Evolutionary conservation across 2,797 vertebrate species (phyloP).

Genomic region (Sarcophilus harrisii): DNA sequence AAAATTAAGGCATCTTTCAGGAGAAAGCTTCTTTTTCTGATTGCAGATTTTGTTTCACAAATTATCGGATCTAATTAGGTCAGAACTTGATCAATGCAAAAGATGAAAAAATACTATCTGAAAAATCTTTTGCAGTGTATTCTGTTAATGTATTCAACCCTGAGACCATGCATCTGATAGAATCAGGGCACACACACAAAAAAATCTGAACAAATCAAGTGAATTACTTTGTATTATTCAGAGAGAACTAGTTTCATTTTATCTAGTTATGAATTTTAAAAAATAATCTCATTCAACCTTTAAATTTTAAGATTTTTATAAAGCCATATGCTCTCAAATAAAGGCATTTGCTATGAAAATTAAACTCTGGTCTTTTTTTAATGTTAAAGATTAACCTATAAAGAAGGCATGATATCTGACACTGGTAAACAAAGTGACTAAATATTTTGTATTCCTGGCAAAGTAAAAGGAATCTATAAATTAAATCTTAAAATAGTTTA

Average conservation of each 20-base stretch:
- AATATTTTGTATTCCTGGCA: neutral
- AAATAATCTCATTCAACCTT: neutral
- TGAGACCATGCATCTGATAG: neutral
- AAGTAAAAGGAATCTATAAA: neutral
- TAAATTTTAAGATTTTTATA: neutral
- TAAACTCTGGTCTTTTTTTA: neutral
- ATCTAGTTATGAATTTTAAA: neutral
- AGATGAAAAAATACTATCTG: neutral
- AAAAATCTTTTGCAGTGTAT: neutral
- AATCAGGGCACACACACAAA: neutral
- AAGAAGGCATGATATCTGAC: neutral
- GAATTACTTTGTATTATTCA: neutral
- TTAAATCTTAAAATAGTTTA: neutral
- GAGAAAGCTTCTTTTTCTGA: neutral
- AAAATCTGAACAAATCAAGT: rapidly evolving
- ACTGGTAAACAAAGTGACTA: neutral
- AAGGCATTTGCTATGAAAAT: neutral
- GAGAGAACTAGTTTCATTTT: neutral
- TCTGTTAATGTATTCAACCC: neutral
- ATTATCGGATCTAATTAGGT: neutral
- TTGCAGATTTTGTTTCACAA: neutral
- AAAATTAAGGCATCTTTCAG: too few relatives aligned
- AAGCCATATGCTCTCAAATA: neutral
- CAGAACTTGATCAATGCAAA: neutral
- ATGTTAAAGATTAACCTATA: neutral